These are phyloP conservation scores for Xiphophorus couchianus DNA, from an alignment of 2,113 vertebrate species.

Conservation along the genomic window DNA sequence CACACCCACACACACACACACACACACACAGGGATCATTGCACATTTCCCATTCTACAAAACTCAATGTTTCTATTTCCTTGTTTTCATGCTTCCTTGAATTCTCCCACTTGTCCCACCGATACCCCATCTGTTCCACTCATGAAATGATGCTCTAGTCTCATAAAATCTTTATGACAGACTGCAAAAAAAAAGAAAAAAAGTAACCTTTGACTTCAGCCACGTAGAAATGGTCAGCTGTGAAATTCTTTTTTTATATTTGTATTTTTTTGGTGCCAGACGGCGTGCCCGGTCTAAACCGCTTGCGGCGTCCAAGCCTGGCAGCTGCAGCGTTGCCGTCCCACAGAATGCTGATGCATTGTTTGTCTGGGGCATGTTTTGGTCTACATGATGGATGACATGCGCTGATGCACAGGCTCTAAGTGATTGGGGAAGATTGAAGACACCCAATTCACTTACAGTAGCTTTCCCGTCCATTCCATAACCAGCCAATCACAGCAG, in stretches of 20 bases:
- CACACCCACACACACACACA: too few relatives aligned
- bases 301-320: conserved; percentile 6
- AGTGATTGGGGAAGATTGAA: conserved; percentile 95
- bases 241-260: too few relatives aligned
- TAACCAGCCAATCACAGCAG: conserved; percentile 88
- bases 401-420: conserved; percentile 87
- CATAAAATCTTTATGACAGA: conserved; percentile 27
- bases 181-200: conserved; percentile 32
- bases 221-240: conserved; percentile 32
- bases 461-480: conserved; percentile 87
- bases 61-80: conserved; percentile 41
- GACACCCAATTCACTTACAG: conserved; percentile 90
- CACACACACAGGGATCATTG: not conserved
- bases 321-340: conserved; percentile 34
- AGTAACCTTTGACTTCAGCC: conserved; percentile 24
- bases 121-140: conserved; percentile 25
- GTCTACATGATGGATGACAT: conserved; percentile 91
- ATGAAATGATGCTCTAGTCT: conserved; percentile 2
- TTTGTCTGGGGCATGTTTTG: conserved; percentile 81
- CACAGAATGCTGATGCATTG: conserved; percentile 87
- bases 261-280: conserved; percentile 20
- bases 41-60: conserved; percentile 11
- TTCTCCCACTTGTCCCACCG: conserved; percentile 33
- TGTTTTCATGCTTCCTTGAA: conserved; percentile 27
- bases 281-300: conserved; percentile 11